Evolutionary conservation across 2,797 vertebrate genomes (phyloP).

Genomic region (Neomorphus geoffroyi): DNA sequence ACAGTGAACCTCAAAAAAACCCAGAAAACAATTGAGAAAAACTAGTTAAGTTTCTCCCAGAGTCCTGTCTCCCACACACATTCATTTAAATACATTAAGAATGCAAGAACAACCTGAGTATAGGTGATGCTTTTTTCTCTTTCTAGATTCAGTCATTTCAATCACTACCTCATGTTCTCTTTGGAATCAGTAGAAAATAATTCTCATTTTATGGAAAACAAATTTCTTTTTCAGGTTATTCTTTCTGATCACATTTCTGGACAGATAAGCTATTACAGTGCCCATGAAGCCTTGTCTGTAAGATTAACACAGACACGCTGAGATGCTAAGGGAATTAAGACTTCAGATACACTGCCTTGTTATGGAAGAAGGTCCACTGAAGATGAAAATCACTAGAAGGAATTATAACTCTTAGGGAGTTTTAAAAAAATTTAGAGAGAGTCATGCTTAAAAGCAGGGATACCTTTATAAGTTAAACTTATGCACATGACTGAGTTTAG

Average conservation of each 20-base stretch:
- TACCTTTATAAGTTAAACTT: background rate
- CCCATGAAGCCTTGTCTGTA: background rate
- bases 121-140: background rate
- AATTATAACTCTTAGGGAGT: background rate
- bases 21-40: background rate
- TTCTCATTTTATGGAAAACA: background rate
- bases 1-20: background rate
- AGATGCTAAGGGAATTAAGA: background rate
- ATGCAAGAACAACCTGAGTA: background rate
- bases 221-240: background rate
- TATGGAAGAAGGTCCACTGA: background rate
- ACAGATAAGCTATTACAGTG: background rate
- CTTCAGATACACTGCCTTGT: background rate
- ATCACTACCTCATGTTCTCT: background rate
- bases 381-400: background rate
- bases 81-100: background rate
- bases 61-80: background rate
- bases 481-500: background rate
- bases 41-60: background rate
- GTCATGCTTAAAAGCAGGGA: background rate
- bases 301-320: background rate
- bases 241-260: background rate
- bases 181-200: background rate
- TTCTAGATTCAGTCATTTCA: background rate
- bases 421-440: background rate